Base-by-base conservation (phyloP, 92 coral and sea anemone species). In the Diadumene lineata region DNA sequence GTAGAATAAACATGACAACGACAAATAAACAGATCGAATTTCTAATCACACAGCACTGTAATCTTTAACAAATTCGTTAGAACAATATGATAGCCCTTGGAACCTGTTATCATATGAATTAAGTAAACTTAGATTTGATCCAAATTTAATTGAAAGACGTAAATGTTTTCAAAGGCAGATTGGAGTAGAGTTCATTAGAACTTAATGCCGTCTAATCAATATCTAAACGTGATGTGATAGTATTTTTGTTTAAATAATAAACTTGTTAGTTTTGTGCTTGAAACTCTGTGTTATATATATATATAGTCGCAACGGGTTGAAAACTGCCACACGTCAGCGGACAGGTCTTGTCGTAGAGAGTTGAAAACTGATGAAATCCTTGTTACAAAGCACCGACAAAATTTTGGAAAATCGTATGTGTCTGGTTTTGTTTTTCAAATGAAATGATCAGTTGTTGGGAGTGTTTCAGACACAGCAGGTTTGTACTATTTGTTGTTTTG, bases 401-500 rank as follows among this genome's bases (percentile, higher is more conserved):
- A n/a, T n/a, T n/a, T n/a, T n/a, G n/a, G n/a, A n/a, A n/a, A n/a
- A n/a, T n/a, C n/a, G n/a, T n/a, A n/a, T n/a, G n/a, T n/a, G n/a
- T n/a, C n/a, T n/a, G n/a, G n/a, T n/a, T n/a, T n/a, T n/a, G n/a
- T n/a, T n/a, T n/a, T n/a, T n/a, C n/a, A n/a, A 38, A 38, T 38
- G 48, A 13, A 38, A 38, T 6, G 48, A 38, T 4, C 13, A 38
- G 48, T 38, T 4, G 13, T 38, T 38, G 7, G 48, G 13, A 4
- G 13, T 38, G 13, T 38, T 13, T 38, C 48, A 38, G 13, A 4
- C 6, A 6, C 6, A 4, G 13, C 48, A 38, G 13, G 48, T 38
- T 38, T 6, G 48, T 38, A 38, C 19, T n/a, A 60, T 34, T 38
- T 56, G 21, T n/a, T 56, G 82, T 78, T 78, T 78, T 78, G 75